phyloP scores from a whole-genome alignment of 2,113 vertebrate genomes.

The Gymnocephalus cernua region DNA sequence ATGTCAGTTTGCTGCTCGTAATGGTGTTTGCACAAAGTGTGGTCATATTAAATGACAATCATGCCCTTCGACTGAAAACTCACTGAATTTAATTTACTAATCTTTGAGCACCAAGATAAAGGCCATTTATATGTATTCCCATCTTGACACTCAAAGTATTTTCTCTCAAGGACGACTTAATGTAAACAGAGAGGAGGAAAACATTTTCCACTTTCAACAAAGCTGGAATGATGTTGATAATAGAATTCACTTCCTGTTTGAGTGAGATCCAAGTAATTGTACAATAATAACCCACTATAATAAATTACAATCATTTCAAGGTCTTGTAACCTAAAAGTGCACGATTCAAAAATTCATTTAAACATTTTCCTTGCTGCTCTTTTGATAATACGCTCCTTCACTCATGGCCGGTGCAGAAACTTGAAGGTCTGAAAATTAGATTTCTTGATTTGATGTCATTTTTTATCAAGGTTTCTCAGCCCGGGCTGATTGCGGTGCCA shows the following conservation, averaged over 20 bases:
- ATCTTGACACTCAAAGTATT: conserved; percentile 25
- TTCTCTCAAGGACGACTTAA: conserved; percentile 43
- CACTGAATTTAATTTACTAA: conserved; percentile 46
- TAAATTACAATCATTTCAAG: conserved; percentile 54
- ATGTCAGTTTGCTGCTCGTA: conserved; percentile 47
- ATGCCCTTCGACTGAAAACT: conserved; percentile 38
- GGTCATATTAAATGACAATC: conserved; percentile 51
- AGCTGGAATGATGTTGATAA: conserved; percentile 9
- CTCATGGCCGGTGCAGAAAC: conserved; percentile 12
- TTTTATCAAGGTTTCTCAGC: conserved; percentile 66
- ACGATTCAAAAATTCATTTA: conserved; percentile 45
- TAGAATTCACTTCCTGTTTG: conserved; percentile 35
- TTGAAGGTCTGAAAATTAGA: conserved; percentile 52
- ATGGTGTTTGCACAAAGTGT: conserved; percentile 53
- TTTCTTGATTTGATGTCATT: conserved; percentile 74
- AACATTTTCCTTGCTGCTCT: conserved; percentile 22
- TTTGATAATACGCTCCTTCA: conserved; percentile 29
- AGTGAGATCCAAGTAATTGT: conserved; percentile 42
- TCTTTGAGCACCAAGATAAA: conserved; percentile 58
- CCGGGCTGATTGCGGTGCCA: conserved; percentile 45
- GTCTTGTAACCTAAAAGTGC: conserved; percentile 48
- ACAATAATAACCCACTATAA: conserved; percentile 45
- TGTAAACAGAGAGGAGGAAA: conserved; percentile 8
- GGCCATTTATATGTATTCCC: conserved; percentile 27
- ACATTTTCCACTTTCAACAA: conserved; percentile 16